Evolutionary conservation across 2,113 vertebrate genomes (phyloP).

Genomic region (Hippocampus zosterae): DNA sequence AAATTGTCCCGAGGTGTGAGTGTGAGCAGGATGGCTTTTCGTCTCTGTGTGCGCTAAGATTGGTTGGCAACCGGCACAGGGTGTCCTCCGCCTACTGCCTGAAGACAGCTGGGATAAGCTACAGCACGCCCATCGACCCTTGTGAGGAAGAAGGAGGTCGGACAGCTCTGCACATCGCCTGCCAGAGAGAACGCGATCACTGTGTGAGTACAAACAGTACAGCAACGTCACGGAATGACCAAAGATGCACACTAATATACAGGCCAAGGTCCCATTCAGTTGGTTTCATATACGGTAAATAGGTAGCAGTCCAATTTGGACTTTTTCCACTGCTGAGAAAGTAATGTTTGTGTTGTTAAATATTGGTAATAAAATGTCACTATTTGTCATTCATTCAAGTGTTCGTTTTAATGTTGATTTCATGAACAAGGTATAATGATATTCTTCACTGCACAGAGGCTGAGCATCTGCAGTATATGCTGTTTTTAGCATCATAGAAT

Average conservation of each 20-base stretch:
- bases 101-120: no score
- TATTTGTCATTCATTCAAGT: background rate
- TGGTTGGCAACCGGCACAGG: no score
- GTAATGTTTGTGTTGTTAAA: background rate
- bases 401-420: background rate
- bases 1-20: no score
- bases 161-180: conserved; percentile 80
- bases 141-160: conserved; percentile 70
- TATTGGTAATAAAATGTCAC: background rate
- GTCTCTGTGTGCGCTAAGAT: no score
- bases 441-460: background rate
- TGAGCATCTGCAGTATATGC: background rate
- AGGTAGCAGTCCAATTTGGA: background rate
- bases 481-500: background rate
- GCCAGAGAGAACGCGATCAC: conserved; percentile 69
- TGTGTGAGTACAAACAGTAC: conserved; percentile 22
- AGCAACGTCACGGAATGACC: background rate
- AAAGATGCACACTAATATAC: background rate
- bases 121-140: no score
- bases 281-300: background rate
- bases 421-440: background rate
- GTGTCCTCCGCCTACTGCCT: no score
- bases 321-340: background rate
- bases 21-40: no score
- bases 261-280: background rate